These are phyloP conservation scores for Anthoscopus minutus DNA, from an alignment of 2,113 vertebrate genomes.

Conservation along the genomic window DNA sequence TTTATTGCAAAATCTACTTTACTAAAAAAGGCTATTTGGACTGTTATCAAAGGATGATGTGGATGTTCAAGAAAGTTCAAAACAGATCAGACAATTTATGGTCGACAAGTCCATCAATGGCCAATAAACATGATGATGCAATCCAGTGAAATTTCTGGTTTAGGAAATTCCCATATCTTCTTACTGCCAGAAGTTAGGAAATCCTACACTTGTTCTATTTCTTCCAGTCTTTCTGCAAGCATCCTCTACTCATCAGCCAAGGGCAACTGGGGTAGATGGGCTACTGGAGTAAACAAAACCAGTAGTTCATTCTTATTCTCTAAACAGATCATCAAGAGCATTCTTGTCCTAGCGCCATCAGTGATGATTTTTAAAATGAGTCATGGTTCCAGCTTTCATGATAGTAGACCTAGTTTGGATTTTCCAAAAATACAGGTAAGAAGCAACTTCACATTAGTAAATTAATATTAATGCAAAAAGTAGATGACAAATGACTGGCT, in stretches of 20 bases:
- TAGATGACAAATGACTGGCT: neutral
- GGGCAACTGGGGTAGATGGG: neutral
- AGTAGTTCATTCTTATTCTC: neutral
- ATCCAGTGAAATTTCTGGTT: slow-evolving; percentile 32
- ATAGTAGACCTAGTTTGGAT: neutral
- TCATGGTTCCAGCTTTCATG: neutral
- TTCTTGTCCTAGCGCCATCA: neutral
- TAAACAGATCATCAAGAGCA: neutral
- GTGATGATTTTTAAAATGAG: neutral
- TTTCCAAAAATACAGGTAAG: neutral
- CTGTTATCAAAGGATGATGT: neutral
- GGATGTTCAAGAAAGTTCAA: slow-evolving; percentile 12
- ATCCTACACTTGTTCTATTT: neutral
- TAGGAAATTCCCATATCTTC: slow-evolving; percentile 19
- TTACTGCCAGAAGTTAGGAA: slow-evolving; percentile 3
- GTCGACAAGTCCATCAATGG: neutral
- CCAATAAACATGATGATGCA: slow-evolving; percentile 29
- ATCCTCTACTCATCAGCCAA: neutral
- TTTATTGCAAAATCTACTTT: slow-evolving; percentile 12
- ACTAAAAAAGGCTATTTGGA: slow-evolving; percentile 3
- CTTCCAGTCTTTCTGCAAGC: neutral
- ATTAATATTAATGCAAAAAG: neutral
- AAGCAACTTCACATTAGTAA: neutral
- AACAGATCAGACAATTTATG: neutral
- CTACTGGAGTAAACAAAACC: neutral